Evolutionary conservation across 2,797 vertebrate genomes (phyloP).

Genomic region (Ctenosaura bakeri): DNA sequence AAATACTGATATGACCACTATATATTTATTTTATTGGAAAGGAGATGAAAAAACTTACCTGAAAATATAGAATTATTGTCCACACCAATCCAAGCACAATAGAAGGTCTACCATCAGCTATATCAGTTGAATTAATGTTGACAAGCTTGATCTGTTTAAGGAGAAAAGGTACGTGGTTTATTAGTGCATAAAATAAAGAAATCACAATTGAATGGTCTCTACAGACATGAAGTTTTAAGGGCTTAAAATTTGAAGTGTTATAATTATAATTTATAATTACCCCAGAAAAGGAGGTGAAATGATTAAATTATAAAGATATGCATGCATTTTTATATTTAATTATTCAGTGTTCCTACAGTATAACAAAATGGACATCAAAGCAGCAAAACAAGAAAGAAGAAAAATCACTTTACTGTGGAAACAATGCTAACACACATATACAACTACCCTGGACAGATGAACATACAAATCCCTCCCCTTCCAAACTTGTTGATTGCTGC

Average conservation of each 20-base stretch:
- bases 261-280: not conserved
- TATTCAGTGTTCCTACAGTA: not conserved
- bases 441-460: not conserved
- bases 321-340: slow-evolving; percentile 11
- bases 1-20: not conserved
- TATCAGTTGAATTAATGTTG: slow-evolving; percentile 98
- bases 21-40: not conserved
- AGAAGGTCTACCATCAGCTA: slow-evolving; percentile 94
- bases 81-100: slow-evolving; percentile 96
- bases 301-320: not conserved
- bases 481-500: not conserved
- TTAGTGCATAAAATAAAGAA: not conserved
- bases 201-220: not conserved
- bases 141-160: slow-evolving; percentile 93
- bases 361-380: not conserved
- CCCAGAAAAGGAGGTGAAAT: not conserved
- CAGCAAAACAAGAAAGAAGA: not conserved
- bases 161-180: slow-evolving; percentile 52
- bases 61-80: slow-evolving; percentile 98
- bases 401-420: not conserved
- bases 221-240: not conserved
- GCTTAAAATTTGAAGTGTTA: not conserved
- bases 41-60: slow-evolving; percentile 81
- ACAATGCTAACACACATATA: not conserved
- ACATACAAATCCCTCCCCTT: not conserved